Conservation (phyloP, 2,113 vertebrate species). For the Channa argus region DNA sequence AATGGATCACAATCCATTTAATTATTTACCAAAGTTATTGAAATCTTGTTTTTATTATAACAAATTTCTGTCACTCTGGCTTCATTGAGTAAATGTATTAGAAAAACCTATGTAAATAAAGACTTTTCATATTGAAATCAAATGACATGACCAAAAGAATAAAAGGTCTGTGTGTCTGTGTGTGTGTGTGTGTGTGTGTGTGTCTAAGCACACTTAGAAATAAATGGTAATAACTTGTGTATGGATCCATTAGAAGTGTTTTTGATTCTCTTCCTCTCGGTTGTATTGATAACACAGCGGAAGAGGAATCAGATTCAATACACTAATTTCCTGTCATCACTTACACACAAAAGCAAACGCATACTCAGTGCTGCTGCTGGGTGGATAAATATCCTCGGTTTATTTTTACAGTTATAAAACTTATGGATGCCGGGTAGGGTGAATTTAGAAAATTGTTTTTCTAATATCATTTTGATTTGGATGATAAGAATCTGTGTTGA, state of each 20-base stretch:
- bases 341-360: neutral
- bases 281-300: constrained; percentile 18
- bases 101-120: neutral
- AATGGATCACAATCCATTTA: neutral
- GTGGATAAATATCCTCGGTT: too few species aligned
- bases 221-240: neutral
- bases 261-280: neutral
- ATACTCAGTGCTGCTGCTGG: neutral
- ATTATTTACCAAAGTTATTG: neutral
- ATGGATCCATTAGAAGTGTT: constrained; percentile 6
- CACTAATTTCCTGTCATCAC: constrained; percentile 5
- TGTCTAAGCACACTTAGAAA: neutral
- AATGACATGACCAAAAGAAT: neutral
- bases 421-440: too few species aligned
- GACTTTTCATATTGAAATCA: neutral
- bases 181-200: neutral
- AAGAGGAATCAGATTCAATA: constrained; percentile 11
- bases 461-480: too few species aligned
- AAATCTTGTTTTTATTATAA: neutral
- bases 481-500: too few species aligned
- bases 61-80: neutral
- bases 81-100: neutral
- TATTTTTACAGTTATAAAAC: too few species aligned
- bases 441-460: too few species aligned
- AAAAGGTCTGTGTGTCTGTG: neutral